These are phyloP conservation scores for Bombus terrestris DNA, from an alignment of 1,140 invertebrate genomes.

Conservation along the genomic window DNA sequence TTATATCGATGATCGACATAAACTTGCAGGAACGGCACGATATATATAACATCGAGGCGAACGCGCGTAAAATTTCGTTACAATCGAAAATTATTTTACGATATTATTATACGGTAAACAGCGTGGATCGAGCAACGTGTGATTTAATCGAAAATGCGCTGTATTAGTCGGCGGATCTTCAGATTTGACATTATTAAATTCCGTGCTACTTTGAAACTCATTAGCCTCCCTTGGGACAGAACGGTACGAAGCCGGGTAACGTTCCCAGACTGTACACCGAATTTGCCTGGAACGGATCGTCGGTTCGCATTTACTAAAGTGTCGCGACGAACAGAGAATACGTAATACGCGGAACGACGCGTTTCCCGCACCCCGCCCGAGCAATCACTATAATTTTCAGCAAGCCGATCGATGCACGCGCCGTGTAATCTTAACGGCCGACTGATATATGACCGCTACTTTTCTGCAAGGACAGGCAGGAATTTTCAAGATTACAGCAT, in stretches of 20 bases:
- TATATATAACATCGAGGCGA: too few species aligned
- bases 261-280: background rate
- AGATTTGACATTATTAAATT: slow-evolving; percentile 20
- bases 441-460: slow-evolving; percentile 13
- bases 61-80: background rate
- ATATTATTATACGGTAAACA: background rate
- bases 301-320: background rate
- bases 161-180: background rate
- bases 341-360: slow-evolving; percentile 3
- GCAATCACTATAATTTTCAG: slow-evolving; percentile 20
- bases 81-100: background rate
- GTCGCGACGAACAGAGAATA: slow-evolving; percentile 18
- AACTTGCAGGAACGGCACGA: background rate
- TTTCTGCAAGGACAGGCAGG: background rate
- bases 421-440: slow-evolving; percentile 8
- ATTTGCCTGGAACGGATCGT: background rate
- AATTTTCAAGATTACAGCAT: slow-evolving; percentile 23
- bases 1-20: background rate
- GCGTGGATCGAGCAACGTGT: background rate
- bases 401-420: slow-evolving; percentile 14
- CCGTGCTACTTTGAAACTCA: background rate
- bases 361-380: background rate
- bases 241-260: background rate
- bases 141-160: background rate
- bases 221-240: background rate